Evolutionary conservation across 2,888 invertebrate genomes (phyloP), one percentile per base, ranked within the genome.

Genomic region (Microplitis deprimator): DNA sequence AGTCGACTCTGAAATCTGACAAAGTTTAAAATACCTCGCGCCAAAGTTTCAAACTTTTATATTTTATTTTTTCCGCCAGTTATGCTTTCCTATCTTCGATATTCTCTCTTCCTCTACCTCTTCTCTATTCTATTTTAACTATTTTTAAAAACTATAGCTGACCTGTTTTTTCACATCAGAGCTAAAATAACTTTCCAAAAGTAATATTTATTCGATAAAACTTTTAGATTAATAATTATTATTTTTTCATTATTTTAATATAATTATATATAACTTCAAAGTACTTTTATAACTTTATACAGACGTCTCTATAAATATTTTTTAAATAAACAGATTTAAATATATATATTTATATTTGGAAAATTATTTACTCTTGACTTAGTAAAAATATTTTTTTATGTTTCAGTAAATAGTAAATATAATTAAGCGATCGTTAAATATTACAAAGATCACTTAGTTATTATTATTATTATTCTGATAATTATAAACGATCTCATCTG

Each of bases 401-500:
- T 29, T 4, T 4, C 29, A 29, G 29, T 29, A 2, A 29, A 29
- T 3, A 29, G 29, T 29, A 4, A 29, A 29, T 3, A 29, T 29
- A 29, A 29, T 29, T 29, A 29, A 29, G 29, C 29, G 29, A 29
- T 29, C 29, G 29, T 29, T 29, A 29, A 29, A 29, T 29, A 4
- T 29, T 29, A 29, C 29, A 29, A 29, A 29, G 29, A 29, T 29
- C 29, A 29, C 29, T 29, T 4, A 29, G 29, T 50, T 50, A 50
- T 50, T 50, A 4, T 50, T 50, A 13, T 13, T 50, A 7, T n/a
- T n/a, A 62, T 61, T 5, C n/a, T 29, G 16, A 72, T 73, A 13
- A 38, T 73, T 65, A 6, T 16, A 65, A 7, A 64, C 13, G 13
- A 65, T 50, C 38, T 50, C 64, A 20, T 6, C 73, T 50, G 64